Conservation (phyloP, 1,140 invertebrate species). For the Drosophila bipectinata region DNA sequence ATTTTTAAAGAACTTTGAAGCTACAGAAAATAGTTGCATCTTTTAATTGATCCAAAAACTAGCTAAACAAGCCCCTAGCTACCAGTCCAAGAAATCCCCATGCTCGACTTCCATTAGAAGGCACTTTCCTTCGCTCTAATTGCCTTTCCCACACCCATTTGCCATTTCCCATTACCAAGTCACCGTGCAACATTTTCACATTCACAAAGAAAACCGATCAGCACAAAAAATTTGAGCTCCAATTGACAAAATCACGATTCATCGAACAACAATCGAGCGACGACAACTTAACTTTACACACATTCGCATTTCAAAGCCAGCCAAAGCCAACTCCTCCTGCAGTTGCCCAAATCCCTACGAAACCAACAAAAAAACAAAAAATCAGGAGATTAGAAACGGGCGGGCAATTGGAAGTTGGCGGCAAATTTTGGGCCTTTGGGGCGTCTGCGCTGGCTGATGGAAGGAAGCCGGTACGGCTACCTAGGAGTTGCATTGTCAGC, state of each 20-base stretch:
- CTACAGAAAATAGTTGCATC: background rate
- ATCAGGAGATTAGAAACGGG: background rate
- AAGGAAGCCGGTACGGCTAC: constrained; percentile 63
- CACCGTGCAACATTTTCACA: constrained; percentile 35
- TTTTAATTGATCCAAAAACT: background rate
- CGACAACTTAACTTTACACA: constrained; percentile 75
- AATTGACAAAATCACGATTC: constrained; percentile 74
- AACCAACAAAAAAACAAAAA: background rate
- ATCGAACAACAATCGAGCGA: constrained; percentile 51
- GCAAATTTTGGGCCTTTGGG: constrained; percentile 72
- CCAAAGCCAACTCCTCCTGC: constrained; percentile 19
- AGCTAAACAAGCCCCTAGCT: background rate
- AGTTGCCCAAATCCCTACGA: constrained; percentile 17
- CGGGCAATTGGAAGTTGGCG: constrained; percentile 47
- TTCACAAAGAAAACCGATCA: constrained; percentile 34
- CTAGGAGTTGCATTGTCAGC: constrained; percentile 51
- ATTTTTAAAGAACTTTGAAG: background rate
- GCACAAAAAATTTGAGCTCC: constrained; percentile 51
- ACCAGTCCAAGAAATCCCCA: background rate
- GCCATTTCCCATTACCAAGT: constrained; percentile 32
- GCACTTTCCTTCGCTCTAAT: constrained; percentile 51
- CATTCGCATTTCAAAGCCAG: constrained; percentile 35
- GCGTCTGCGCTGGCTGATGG: constrained; percentile 68
- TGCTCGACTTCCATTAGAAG: constrained; percentile 19
- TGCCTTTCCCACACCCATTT: constrained; percentile 55